Conservation (phyloP, 2,888 invertebrate genomes). For the Brachypalpus laphriformis region DNA sequence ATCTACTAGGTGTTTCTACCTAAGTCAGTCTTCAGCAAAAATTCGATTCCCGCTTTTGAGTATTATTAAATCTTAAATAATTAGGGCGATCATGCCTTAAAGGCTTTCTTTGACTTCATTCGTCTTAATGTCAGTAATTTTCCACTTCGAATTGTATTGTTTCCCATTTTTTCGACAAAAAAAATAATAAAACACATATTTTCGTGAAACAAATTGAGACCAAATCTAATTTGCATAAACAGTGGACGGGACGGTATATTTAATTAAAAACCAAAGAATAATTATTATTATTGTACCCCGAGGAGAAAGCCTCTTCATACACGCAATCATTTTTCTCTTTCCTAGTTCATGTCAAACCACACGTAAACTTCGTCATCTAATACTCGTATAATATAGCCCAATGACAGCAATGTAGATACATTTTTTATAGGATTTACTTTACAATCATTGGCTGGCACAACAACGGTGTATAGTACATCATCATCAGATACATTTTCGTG, state of each 20-base stretch:
- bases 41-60: not conserved
- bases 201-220: constrained; percentile 20
- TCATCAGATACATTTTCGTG: not conserved
- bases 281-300: constrained; percentile 37
- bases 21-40: no score
- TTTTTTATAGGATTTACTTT: constrained; percentile 39
- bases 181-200: not conserved
- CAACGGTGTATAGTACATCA: not conserved
- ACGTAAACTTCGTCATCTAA: not conserved
- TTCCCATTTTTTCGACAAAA: not conserved
- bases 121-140: constrained; percentile 8
- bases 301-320: constrained; percentile 52
- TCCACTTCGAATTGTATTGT: constrained; percentile 3
- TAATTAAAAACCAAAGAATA: constrained; percentile 35
- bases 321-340: constrained; percentile 29
- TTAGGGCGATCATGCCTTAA: not conserved
- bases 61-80: not conserved
- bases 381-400: constrained; percentile 32
- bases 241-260: constrained; percentile 17
- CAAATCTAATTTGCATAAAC: constrained; percentile 43
- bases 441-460: constrained; percentile 31
- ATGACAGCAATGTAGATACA: constrained; percentile 47
- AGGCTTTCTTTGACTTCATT: not conserved
- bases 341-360: constrained; percentile 5
- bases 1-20: no score